Evolutionary conservation across 2,113 vertebrate species (phyloP).

Genomic region (Thamnaconus septentrionalis): DNA sequence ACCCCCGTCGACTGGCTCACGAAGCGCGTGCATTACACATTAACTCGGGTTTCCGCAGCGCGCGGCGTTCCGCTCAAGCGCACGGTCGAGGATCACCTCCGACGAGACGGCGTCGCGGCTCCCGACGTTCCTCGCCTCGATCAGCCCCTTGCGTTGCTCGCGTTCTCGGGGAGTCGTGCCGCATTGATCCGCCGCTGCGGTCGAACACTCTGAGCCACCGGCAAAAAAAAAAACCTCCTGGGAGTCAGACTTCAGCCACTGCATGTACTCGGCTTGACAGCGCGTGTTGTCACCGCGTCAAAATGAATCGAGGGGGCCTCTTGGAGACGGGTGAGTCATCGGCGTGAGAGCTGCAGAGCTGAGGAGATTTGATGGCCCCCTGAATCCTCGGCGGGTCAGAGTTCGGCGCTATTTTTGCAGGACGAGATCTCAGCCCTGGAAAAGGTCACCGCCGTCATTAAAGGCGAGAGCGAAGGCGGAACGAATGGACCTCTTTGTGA

Average conservation of each 20-base stretch:
- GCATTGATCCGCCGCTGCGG: constrained; percentile 53
- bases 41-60: constrained; percentile 17
- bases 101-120: constrained; percentile 18
- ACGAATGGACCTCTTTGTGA: no score
- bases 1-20: constrained; percentile 15
- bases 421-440: constrained; percentile 5
- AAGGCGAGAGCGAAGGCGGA: no score
- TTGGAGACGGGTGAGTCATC: constrained; percentile 56
- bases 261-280: constrained; percentile 26
- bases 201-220: constrained; percentile 43
- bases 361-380: constrained; percentile 45
- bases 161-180: neutral
- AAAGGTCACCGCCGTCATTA: constrained; percentile 68
- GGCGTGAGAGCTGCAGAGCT: constrained; percentile 20
- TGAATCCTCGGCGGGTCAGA: constrained; percentile 39
- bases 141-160: neutral
- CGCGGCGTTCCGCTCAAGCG: constrained; percentile 4
- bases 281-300: constrained; percentile 59
- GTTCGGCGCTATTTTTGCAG: constrained; percentile 50
- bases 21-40: constrained; percentile 22
- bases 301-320: constrained; percentile 33
- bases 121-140: constrained; percentile 3
- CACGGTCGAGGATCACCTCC: constrained; percentile 9
- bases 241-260: constrained; percentile 37
- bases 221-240: constrained; percentile 17